Conservation (phyloP, 2,888 invertebrate species). For the Drosophila robusta region DNA sequence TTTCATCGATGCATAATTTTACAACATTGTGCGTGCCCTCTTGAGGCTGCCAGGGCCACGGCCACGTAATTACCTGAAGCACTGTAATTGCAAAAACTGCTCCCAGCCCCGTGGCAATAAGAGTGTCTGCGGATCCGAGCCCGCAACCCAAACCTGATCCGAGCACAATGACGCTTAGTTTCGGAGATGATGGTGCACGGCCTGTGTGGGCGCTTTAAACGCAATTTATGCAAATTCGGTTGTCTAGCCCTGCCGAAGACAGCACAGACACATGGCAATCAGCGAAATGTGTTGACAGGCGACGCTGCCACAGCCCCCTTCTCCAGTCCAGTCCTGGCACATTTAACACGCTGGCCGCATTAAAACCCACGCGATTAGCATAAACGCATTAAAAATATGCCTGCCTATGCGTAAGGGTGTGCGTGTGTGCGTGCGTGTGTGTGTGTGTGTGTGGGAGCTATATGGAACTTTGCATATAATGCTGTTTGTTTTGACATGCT, state of each 20-base stretch:
- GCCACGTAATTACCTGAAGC: slow-evolving; percentile 76
- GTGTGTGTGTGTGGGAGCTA: slow-evolving; percentile 10
- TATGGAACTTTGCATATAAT: slow-evolving; percentile 77
- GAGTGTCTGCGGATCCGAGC: neutral
- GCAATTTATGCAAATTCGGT: slow-evolving; percentile 76
- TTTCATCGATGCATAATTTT: slow-evolving; percentile 82
- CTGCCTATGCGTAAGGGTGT: slow-evolving; percentile 54
- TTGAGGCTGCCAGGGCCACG: slow-evolving; percentile 63
- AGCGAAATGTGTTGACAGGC: slow-evolving; percentile 76
- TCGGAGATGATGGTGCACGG: slow-evolving; percentile 25
- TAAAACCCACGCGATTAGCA: slow-evolving; percentile 81
- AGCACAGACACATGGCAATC: slow-evolving; percentile 66
- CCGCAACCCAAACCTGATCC: neutral
- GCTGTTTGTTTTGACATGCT: slow-evolving; percentile 82
- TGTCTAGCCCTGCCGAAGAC: slow-evolving; percentile 56
- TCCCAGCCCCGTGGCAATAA: slow-evolving; percentile 2
- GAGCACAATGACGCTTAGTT: slow-evolving; percentile 61
- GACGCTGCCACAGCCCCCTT: slow-evolving; percentile 3
- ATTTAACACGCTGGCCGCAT: slow-evolving; percentile 78
- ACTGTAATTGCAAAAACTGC: slow-evolving; percentile 70
- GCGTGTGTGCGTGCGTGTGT: neutral
- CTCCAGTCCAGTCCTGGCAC: slow-evolving; percentile 65
- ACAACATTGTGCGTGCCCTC: slow-evolving; percentile 46
- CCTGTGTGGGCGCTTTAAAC: slow-evolving; percentile 49
- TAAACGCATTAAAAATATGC: slow-evolving; percentile 84